phyloP scores from a whole-genome alignment of 2,888 invertebrate species.

The Rutpela maculata region DNA sequence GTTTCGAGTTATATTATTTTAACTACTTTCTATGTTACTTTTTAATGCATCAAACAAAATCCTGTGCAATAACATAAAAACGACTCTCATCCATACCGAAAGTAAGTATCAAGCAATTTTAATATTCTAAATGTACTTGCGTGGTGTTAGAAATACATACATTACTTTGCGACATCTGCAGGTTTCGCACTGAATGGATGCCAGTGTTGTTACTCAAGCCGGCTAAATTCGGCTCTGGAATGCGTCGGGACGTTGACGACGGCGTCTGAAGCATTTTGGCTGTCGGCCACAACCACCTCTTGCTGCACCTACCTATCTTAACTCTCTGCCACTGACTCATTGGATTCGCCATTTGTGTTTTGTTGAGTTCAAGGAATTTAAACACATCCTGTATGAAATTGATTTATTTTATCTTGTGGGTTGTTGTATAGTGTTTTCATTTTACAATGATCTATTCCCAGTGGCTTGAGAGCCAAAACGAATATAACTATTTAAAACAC shows the following conservation, averaged over 20 bases:
- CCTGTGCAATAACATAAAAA: background rate
- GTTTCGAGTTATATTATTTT: background rate
- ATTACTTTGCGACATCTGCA: conserved; percentile 43
- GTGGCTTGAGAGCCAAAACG: too few species aligned
- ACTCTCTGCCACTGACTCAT: conserved; percentile 70
- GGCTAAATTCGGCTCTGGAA: conserved; percentile 71
- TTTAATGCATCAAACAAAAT: background rate
- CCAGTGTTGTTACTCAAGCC: conserved; percentile 69
- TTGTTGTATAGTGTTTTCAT: too few species aligned
- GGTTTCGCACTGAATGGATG: conserved; percentile 66
- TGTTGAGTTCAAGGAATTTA: conserved; percentile 45
- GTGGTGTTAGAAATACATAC: background rate
- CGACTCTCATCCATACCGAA: background rate
- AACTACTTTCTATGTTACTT: background rate
- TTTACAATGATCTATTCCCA: too few species aligned
- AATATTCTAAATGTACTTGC: background rate
- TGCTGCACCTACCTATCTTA: conserved; percentile 70
- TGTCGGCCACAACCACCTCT: conserved; percentile 71
- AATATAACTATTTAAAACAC: too few species aligned
- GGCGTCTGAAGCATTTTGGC: conserved; percentile 70
- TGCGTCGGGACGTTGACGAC: conserved; percentile 71
- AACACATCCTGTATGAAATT: conserved; percentile 33
- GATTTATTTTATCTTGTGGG: background rate
- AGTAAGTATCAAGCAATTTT: conserved; percentile 18
- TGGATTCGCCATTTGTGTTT: conserved; percentile 57